Percentiles rank a stretch among this genome's conserved stretches.
Conservation (phyloP, 2,888 invertebrate species). For the Stramonita haemastoma region DNA sequence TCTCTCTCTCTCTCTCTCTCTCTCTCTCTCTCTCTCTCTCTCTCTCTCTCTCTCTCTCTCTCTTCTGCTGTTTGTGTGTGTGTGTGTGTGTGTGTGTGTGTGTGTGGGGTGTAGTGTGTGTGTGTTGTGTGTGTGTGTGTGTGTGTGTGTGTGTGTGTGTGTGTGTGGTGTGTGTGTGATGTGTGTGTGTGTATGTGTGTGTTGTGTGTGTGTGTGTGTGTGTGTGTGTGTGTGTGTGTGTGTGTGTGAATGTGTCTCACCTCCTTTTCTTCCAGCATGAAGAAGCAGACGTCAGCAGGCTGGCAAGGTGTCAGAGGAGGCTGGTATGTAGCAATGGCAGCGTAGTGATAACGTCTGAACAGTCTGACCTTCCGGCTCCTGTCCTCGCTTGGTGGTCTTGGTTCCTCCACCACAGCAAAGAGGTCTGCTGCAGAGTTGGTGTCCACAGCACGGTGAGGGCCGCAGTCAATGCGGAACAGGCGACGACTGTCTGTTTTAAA, state of each 20-base stretch:
- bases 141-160: too few relatives aligned
- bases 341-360: neutral
- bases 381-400: too few relatives aligned
- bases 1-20: neutral
- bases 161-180: too few relatives aligned
- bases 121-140: too few relatives aligned
- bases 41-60: conserved; percentile 6
- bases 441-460: neutral
- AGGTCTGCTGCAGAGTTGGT: neutral
- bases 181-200: too few relatives aligned
- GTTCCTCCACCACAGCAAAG: neutral
- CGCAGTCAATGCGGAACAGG: neutral
- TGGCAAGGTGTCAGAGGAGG: conserved; percentile 3
- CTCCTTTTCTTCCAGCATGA: conserved; percentile 7
- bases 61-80: too few relatives aligned
- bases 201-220: too few relatives aligned
- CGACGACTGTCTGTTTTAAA: neutral
- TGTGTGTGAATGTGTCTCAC: too few relatives aligned
- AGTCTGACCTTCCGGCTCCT: neutral
- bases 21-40: neutral
- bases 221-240: too few relatives aligned
- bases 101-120: too few relatives aligned
- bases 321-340: neutral
- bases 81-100: too few relatives aligned
- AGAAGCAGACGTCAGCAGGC: conserved; percentile 35